Conservation (phyloP, 2,113 vertebrate species). For the Sula dactylatra region DNA sequence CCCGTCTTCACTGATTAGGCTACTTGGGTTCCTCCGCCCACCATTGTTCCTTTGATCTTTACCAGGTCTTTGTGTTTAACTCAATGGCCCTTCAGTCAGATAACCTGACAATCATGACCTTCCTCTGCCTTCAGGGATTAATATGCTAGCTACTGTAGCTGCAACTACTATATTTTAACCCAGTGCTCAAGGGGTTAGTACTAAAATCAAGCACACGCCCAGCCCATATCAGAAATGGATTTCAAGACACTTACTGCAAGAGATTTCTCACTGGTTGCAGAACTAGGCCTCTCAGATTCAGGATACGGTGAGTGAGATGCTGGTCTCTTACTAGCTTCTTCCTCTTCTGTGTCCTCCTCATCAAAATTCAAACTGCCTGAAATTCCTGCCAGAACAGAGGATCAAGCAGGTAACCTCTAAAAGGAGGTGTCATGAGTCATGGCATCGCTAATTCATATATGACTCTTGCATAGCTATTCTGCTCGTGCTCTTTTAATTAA, state of each 20-base stretch:
- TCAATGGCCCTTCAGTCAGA: background rate
- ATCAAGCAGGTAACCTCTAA: background rate
- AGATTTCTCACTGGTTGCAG: slow-evolving; percentile 83
- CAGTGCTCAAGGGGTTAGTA: background rate
- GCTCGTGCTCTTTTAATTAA: background rate
- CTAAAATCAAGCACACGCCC: background rate
- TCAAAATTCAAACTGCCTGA: slow-evolving; percentile 93
- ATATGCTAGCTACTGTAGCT: background rate
- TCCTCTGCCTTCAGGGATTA: background rate
- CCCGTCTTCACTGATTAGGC: background rate
- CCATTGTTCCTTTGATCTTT: background rate
- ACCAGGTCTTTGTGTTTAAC: background rate
- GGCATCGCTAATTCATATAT: background rate
- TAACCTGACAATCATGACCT: background rate
- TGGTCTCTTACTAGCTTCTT: slow-evolving; percentile 61
- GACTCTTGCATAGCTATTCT: background rate
- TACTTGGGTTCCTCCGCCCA: background rate
- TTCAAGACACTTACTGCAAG: slow-evolving; percentile 72
- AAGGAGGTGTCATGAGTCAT: background rate
- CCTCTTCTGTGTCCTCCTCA: slow-evolving; percentile 83
- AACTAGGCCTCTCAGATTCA: slow-evolving; percentile 79
- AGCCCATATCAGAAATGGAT: background rate
- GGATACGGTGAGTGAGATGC: slow-evolving; percentile 68
- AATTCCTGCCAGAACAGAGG: slow-evolving; percentile 78
- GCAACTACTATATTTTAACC: background rate